Evolutionary conservation across 2,888 invertebrate species (phyloP).

Genomic region (Candidula unifasciata): DNA sequence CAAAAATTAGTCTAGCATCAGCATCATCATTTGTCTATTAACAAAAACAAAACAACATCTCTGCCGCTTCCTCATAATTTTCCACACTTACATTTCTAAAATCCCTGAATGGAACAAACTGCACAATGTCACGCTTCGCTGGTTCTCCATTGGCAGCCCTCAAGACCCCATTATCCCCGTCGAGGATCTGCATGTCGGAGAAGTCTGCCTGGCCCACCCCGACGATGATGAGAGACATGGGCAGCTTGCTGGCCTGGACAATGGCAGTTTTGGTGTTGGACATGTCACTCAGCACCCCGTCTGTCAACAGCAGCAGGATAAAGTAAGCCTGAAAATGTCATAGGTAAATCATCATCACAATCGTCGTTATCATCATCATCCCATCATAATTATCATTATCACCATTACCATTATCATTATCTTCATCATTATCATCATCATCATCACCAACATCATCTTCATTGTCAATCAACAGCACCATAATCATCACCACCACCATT

Average conservation of each 20-base stretch:
- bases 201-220: conserved; percentile 77
- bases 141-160: conserved; percentile 68
- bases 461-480: too few species aligned
- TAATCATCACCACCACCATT: too few species aligned
- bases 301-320: conserved; percentile 75
- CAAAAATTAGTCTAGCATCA: too few species aligned
- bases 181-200: conserved; percentile 73
- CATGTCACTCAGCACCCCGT: conserved; percentile 77
- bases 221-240: conserved; percentile 77
- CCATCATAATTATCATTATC: too few species aligned
- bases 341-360: too few species aligned
- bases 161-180: conserved; percentile 75
- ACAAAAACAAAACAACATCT: too few species aligned
- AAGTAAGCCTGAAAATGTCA: conserved; percentile 71
- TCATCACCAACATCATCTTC: too few species aligned
- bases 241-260: conserved; percentile 74
- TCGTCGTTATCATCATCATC: too few species aligned
- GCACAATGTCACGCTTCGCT: conserved; percentile 75
- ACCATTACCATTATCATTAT: too few species aligned
- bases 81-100: conserved; percentile 72
- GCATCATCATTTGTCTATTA: too few species aligned
- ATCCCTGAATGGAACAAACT: conserved; percentile 77
- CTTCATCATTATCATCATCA: too few species aligned
- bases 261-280: conserved; percentile 73
- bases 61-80: too few species aligned